These are phyloP conservation scores for Drosophila tropicalis DNA, from an alignment of 1,140 invertebrate species.

Conservation along the genomic window DNA sequence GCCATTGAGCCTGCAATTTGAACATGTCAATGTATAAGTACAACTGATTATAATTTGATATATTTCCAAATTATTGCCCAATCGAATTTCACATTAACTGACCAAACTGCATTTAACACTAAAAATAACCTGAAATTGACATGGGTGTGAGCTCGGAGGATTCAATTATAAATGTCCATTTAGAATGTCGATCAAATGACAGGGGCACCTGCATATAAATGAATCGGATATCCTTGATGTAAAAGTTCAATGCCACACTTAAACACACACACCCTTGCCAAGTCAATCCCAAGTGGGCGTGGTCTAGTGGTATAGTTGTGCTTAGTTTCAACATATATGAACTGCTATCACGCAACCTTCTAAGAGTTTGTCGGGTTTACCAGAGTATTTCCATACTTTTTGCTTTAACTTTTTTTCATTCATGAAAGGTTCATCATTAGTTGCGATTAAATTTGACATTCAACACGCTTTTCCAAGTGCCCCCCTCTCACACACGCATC, in stretches of 20 bases:
- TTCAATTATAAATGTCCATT: constrained; percentile 55
- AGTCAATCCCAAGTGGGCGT: not conserved
- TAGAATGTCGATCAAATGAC: constrained; percentile 50
- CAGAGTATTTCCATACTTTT: constrained; percentile 14
- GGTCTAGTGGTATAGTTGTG: not conserved
- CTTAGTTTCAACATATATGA: constrained; percentile 26
- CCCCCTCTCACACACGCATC: constrained; percentile 3
- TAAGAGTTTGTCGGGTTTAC: not conserved
- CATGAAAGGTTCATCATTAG: constrained; percentile 56
- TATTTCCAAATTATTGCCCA: constrained; percentile 46
- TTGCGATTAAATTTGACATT: constrained; percentile 55
- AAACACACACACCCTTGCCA: constrained; percentile 14
- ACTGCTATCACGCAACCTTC: constrained; percentile 59
- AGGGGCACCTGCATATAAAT: constrained; percentile 57
- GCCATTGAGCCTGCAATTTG: constrained; percentile 31
- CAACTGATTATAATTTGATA: constrained; percentile 41
- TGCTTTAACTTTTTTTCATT: constrained; percentile 54
- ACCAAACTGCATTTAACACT: constrained; percentile 10
- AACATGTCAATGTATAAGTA: constrained; percentile 27
- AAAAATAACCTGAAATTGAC: constrained; percentile 14
- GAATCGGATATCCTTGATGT: constrained; percentile 4
- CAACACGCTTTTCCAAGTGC: constrained; percentile 23
- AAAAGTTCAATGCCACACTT: constrained; percentile 63
- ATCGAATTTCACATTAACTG: constrained; percentile 36
- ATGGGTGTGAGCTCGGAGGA: not conserved